phyloP scores from a whole-genome alignment of 1,140 invertebrate genomes.

The Aphis craccivora region DNA sequence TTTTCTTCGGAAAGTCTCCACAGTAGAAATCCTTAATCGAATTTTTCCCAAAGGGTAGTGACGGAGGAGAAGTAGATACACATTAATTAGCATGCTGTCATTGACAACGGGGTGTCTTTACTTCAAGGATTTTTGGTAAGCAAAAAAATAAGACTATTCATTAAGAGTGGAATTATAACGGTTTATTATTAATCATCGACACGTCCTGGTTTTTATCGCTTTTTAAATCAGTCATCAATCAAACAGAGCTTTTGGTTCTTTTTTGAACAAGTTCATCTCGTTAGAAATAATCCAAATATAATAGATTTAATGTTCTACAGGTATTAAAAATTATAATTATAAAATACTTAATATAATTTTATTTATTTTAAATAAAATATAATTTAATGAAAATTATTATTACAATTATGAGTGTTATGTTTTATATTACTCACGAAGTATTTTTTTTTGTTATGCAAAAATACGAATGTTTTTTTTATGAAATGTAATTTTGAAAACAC shows the following conservation, averaged over 20 bases:
- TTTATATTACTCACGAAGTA: background rate
- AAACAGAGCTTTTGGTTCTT: slow-evolving; percentile 47
- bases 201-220: slow-evolving; percentile 45
- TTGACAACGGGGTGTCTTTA: slow-evolving; percentile 54
- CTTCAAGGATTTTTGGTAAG: slow-evolving; percentile 51
- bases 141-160: slow-evolving; percentile 53
- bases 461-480: background rate
- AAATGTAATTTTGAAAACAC: background rate
- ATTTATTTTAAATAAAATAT: background rate
- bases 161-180: slow-evolving; percentile 55
- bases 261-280: slow-evolving; percentile 43
- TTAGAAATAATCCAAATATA: slow-evolving; percentile 47
- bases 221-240: slow-evolving; percentile 58
- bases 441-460: no score
- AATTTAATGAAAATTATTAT: background rate
- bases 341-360: slow-evolving; percentile 5
- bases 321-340: slow-evolving; percentile 46
- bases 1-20: slow-evolving; percentile 40
- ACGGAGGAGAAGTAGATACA: slow-evolving; percentile 17
- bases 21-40: slow-evolving; percentile 36
- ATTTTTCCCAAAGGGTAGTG: background rate
- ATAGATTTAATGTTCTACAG: slow-evolving; percentile 46
- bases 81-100: slow-evolving; percentile 58
- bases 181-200: slow-evolving; percentile 56
- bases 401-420: background rate